Base-by-base conservation (phyloP, 1,140 invertebrate genomes). In the Helicorthomorpha holstii region DNA sequence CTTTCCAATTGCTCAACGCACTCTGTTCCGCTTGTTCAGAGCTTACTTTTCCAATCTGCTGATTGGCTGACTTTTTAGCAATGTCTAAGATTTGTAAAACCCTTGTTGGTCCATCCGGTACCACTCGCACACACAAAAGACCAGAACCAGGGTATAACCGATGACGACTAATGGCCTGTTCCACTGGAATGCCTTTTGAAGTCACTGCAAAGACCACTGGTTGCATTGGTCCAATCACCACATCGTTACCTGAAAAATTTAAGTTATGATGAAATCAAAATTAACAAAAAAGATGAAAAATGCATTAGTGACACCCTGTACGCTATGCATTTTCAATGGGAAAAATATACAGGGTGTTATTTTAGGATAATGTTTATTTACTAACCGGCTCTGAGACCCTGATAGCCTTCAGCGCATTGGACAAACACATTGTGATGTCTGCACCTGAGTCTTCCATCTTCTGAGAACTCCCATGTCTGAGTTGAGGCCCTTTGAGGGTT, bases 381-480 rank as follows among this genome's bases (percentile, higher is more conserved):
- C 29, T 34, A 7, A 34, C 29, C 29, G 16, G 29, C 66, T 53
- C 74, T 67, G 16, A 82, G 61, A 52, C 76, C 75, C 61, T 73
- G 71, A 57, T 76, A 75, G 46, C 79, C 79, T 62, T 79, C 79
- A 59, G 77, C 76, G 1, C 75, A 73, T 62, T 95, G 91, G 45
- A 96, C 88, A 70, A 81, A 94, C 74, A 95, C 81, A 66, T 86
- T 88, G 48, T 76, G 76, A 62, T 91, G 84, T 4, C 73, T 78
- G 63, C 85, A 88, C 46, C 67, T 69, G 27, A 96, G 69, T 59
- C 84, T 71, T 1, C 88, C 87, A 60, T 87, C 82, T 55, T 79
- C 72, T 0, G 85, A 83, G 62, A 96, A 94, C 41, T 77, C 75
- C 94, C 93, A 97, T 0, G 81, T 86, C 70, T 98, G 93, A n/a